Percentiles rank a stretch among this genome's conserved stretches.
These are phyloP conservation scores for Drosophila repletoides DNA, from an alignment of 1,140 invertebrate genomes.

Conservation along the genomic window DNA sequence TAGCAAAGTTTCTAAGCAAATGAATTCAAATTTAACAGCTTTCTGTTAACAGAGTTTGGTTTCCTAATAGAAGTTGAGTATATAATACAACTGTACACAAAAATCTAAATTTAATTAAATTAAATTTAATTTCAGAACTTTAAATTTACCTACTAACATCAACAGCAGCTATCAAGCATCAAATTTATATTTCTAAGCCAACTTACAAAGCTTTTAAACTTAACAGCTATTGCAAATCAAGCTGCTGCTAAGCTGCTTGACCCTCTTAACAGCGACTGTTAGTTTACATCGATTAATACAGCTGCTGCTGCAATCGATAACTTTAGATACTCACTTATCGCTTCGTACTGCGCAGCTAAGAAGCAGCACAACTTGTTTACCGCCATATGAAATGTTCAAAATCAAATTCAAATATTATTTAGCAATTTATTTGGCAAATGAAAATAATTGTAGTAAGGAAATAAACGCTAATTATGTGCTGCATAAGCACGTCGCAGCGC, in stretches of 20 bases:
- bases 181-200: neutral
- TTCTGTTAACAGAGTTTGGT: too few relatives aligned
- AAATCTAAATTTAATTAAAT: too few relatives aligned
- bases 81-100: too few relatives aligned
- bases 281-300: neutral
- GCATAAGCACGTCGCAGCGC: conserved; percentile 3
- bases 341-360: conserved; percentile 8
- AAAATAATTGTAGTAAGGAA: neutral
- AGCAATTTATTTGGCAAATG: conserved; percentile 24
- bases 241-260: neutral
- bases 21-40: too few relatives aligned
- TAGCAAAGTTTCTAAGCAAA: too few relatives aligned
- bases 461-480: conserved; percentile 20
- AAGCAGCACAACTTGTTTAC: neutral
- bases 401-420: neutral
- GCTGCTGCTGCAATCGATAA: conserved; percentile 6
- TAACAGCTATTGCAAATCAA: neutral
- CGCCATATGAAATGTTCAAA: neutral
- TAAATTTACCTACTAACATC: too few relatives aligned
- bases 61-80: too few relatives aligned
- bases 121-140: too few relatives aligned
- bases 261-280: conserved; percentile 11
- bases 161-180: too few relatives aligned
- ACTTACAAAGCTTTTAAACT: neutral
- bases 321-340: neutral